These are phyloP conservation scores for Lophius piscatorius DNA, from an alignment of 2,113 vertebrate genomes.

Conservation along the genomic window DNA sequence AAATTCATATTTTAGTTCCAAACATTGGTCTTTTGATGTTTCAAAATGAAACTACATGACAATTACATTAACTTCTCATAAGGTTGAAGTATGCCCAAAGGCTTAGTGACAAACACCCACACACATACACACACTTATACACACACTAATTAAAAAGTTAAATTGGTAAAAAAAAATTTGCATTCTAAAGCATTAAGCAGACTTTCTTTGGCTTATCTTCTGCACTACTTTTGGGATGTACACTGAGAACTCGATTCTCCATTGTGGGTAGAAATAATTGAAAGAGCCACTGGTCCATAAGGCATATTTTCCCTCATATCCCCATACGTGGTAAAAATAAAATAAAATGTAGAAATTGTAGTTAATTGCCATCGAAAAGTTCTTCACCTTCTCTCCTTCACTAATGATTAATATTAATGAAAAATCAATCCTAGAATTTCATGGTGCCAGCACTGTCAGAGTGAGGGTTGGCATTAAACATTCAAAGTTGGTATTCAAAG, in stretches of 20 bases:
- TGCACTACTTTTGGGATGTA: slow-evolving; percentile 34
- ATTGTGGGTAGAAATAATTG: slow-evolving; percentile 28
- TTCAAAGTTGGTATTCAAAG: too few species aligned
- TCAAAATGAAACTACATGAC: too few species aligned
- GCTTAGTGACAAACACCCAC: slow-evolving; percentile 9
- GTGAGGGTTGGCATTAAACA: too few species aligned
- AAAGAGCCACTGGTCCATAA: not conserved
- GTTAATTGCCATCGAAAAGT: too few species aligned
- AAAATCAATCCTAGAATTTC: too few species aligned
- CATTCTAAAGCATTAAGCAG: slow-evolving; percentile 23
- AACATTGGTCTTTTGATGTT: too few species aligned
- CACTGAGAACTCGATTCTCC: slow-evolving; percentile 2
- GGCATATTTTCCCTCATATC: too few species aligned
- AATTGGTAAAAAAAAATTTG: slow-evolving; percentile 30
- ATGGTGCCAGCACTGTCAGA: too few species aligned
- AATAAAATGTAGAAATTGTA: too few species aligned
- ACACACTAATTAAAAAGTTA: slow-evolving; percentile 6
- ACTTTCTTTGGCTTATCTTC: slow-evolving; percentile 20
- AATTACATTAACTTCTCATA: too few species aligned
- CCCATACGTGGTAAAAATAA: too few species aligned
- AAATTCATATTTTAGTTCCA: too few species aligned
- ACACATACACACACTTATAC: not conserved
- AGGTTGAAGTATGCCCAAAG: not conserved
- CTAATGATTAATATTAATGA: not conserved
- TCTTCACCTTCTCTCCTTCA: not conserved